These are phyloP conservation scores for Leguminivora glycinivorella DNA, from an alignment of 1,140 invertebrate species.

Conservation along the genomic window DNA sequence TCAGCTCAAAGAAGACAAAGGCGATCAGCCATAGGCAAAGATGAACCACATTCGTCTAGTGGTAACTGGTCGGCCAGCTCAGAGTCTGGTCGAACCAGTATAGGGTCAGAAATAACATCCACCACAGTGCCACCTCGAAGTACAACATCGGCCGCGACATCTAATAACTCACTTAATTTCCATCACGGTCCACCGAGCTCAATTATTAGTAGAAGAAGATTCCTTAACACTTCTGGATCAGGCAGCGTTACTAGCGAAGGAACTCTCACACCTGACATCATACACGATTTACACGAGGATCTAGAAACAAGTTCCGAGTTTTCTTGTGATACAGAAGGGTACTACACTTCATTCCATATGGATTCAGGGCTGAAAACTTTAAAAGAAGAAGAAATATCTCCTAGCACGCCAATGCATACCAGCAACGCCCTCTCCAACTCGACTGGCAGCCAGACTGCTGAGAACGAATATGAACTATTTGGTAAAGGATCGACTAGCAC, in stretches of 20 bases:
- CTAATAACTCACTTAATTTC: slow-evolving; percentile 83
- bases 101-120: slow-evolving; percentile 88
- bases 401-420: slow-evolving; percentile 82
- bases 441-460: slow-evolving; percentile 82
- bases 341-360: slow-evolving; percentile 98
- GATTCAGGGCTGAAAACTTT: slow-evolving; percentile 94
- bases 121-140: slow-evolving; percentile 85
- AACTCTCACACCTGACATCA: slow-evolving; percentile 90
- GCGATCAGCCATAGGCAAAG: slow-evolving; percentile 81
- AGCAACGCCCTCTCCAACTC: slow-evolving; percentile 81
- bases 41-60: slow-evolving; percentile 92
- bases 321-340: slow-evolving; percentile 97
- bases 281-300: slow-evolving; percentile 87
- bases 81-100: slow-evolving; percentile 91
- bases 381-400: slow-evolving; percentile 86
- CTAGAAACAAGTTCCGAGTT: slow-evolving; percentile 95
- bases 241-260: slow-evolving; percentile 92
- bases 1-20: slow-evolving; percentile 82
- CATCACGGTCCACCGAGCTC: slow-evolving; percentile 84
- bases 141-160: slow-evolving; percentile 83
- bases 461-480: slow-evolving; percentile 94
- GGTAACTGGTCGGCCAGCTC: slow-evolving; percentile 97
- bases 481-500: slow-evolving; percentile 93
- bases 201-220: slow-evolving; percentile 82
- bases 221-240: slow-evolving; percentile 87